These are phyloP conservation scores for Achatina immaculata DNA, from an alignment of 1,140 invertebrate species.

Conservation along the genomic window DNA sequence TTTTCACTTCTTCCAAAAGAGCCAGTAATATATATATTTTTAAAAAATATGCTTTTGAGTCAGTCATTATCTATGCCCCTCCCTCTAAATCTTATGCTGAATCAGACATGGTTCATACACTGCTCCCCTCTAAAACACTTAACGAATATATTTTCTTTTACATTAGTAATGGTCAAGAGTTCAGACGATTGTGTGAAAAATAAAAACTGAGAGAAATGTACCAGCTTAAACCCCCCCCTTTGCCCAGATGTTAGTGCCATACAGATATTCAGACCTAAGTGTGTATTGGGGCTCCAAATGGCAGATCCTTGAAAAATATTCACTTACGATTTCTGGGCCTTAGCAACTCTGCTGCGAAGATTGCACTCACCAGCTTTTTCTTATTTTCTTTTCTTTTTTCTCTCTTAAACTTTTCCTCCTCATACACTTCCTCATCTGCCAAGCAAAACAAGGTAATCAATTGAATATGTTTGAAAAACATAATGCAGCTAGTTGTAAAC, in stretches of 20 bases:
- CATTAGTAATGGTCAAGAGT: too few relatives aligned
- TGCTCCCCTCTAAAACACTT: background rate
- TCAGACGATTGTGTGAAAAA: too few relatives aligned
- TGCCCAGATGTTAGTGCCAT: background rate
- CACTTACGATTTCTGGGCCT: constrained; percentile 42
- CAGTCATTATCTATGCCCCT: too few relatives aligned
- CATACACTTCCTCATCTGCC: constrained; percentile 68
- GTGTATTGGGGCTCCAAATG: constrained; percentile 38
- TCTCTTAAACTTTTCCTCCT: constrained; percentile 66
- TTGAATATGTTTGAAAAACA: too few relatives aligned
- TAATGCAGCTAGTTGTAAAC: too few relatives aligned
- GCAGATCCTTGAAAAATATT: constrained; percentile 24
- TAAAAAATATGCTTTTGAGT: too few relatives aligned
- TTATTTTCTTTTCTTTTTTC: constrained; percentile 70
- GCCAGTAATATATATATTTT: too few relatives aligned
- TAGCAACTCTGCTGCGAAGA: constrained; percentile 45
- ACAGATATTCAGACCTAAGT: constrained; percentile 14
- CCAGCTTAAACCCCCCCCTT: too few relatives aligned
- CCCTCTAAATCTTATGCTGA: background rate
- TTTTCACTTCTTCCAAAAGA: too few relatives aligned
- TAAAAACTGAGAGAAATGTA: too few relatives aligned
- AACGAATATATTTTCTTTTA: too few relatives aligned
- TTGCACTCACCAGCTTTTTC: constrained; percentile 68
- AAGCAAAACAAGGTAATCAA: constrained; percentile 36
- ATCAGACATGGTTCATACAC: constrained; percentile 7